phyloP scores from a whole-genome alignment of 2,113 vertebrate species.

The Anser brachyrhynchus region DNA sequence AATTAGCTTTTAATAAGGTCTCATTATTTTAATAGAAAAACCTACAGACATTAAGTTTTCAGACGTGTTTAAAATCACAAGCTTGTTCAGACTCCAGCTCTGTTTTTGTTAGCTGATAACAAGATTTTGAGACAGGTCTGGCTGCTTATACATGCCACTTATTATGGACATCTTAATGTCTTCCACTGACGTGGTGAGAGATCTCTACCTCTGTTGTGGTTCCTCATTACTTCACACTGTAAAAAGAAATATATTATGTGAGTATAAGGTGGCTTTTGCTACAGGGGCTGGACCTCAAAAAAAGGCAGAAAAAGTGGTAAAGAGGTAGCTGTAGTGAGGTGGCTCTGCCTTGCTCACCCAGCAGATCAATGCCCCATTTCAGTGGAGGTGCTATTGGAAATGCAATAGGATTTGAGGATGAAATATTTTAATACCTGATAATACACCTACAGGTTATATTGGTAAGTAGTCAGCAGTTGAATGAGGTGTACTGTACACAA shows the following conservation, averaged over 20 bases:
- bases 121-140: background rate
- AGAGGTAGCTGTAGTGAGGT: background rate
- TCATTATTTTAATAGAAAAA: background rate
- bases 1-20: background rate
- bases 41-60: background rate
- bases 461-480: background rate
- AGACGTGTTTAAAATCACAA: background rate
- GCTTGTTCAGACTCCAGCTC: background rate
- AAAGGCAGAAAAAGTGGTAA: background rate
- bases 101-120: background rate
- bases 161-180: background rate
- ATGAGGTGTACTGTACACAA: background rate
- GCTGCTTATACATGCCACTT: background rate
- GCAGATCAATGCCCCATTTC: background rate
- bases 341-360: background rate
- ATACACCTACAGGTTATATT: background rate
- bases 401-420: background rate
- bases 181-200: background rate
- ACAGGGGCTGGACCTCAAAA: background rate
- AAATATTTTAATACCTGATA: background rate
- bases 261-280: background rate
- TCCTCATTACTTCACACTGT: background rate
- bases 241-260: background rate
- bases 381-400: background rate
- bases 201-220: background rate